Base-by-base conservation (phyloP, 2,113 vertebrate species). In the Planiliza haematocheilus region DNA sequence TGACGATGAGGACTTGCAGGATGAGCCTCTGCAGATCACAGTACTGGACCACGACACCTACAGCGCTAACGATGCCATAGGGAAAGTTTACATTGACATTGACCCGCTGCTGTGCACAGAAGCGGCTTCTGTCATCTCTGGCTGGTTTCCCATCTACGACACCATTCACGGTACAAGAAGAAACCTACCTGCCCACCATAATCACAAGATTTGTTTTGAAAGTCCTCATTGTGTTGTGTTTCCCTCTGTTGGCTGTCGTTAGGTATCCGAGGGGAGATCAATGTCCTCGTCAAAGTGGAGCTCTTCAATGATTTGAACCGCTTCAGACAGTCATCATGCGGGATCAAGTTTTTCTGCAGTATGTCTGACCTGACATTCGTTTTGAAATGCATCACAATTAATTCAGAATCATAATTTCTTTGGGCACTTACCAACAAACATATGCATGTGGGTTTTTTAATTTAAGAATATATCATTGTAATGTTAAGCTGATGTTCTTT, bases 121-220 rank as follows among this genome's bases (percentile, higher is more conserved):
- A 89, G 97, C 98, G 30, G 97, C 98, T 37, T 98, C 97, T 0
- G 95, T 98, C 76, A 99, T 99, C 86, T 99, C 97, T 21, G 98
- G 98, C 18, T 99, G 98, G 98, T 99, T 99, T 89, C 98, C 97
- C n/a, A 99, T 99, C 84, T 99, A 99, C 60, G 98, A 99, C 66
- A 99, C 98, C 37, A 99, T 99, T 63, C 97, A 99, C 4, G 98
- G 98, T 99, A 90, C n/a, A 61, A 62, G 1, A 58, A 58, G 53
- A 3, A 45, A 37, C 58, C 34, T 12, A 37, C 45, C 13, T 24
- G 4, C 68, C 8, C 4, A 12, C 21, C 2, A 51, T 52, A 8
- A 55, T 73, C 4, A 41, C 4, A 10, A 1, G 13, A 3, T n/a
- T 37, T 14, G 21, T 45, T 1, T 37, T 9, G 3, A 30, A 14